phyloP scores from a whole-genome alignment of 2,888 invertebrate genomes.

The Drosophila paramelanica region DNA sequence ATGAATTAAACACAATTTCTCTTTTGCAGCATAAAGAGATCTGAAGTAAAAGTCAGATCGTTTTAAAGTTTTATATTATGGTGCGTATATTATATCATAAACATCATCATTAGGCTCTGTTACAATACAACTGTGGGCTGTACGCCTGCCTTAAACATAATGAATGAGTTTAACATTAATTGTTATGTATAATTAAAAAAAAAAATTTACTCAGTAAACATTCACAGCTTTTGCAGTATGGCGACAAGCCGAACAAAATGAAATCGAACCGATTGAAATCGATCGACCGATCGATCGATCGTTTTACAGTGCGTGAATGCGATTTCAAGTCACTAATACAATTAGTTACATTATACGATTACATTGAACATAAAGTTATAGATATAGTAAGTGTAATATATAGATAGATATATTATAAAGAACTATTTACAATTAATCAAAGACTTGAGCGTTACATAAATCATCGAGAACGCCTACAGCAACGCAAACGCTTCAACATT shows the following conservation, averaged over 20 bases:
- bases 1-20: background rate
- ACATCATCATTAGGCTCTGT: conserved; percentile 32
- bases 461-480: conserved; percentile 28
- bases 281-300: conserved; percentile 34
- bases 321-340: conserved; percentile 66
- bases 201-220: conserved; percentile 78
- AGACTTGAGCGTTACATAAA: conserved; percentile 32
- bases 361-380: conserved; percentile 55
- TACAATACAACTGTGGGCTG: conserved; percentile 34
- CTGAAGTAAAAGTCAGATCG: background rate
- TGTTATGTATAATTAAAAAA: conserved; percentile 42
- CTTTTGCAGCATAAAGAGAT: background rate
- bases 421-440: conserved; percentile 65
- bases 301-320: conserved; percentile 60
- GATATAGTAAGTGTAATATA: conserved; percentile 23
- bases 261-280: conserved; percentile 48
- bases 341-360: conserved; percentile 55
- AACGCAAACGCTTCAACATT: conserved; percentile 71
- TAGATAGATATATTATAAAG: conserved; percentile 18
- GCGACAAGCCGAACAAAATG: conserved; percentile 60
- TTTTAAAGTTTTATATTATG: conserved; percentile 19
- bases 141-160: conserved; percentile 23
- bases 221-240: conserved; percentile 74
- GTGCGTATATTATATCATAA: conserved; percentile 46
- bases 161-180: conserved; percentile 33